Evolutionary conservation across 2,888 invertebrate species (phyloP), one percentile per base, ranked within the genome.

Genomic region (Archips xylosteana): DNA sequence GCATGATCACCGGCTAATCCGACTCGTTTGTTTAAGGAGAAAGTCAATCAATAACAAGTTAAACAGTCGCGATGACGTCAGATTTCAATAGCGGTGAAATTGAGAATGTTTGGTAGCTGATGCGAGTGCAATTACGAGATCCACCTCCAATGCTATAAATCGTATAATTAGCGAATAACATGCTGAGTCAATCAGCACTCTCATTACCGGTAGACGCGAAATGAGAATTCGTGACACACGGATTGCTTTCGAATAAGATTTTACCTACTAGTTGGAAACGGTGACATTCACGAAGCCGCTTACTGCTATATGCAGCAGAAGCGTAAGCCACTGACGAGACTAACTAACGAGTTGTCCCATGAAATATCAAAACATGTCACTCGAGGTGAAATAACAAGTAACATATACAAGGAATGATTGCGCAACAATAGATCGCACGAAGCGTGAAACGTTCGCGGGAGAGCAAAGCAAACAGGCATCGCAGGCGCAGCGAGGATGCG

Each of bases 171-270:
- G 82, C 80, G 82, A 83, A 83, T 80, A 78, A 82, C 84, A 84
- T 87, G 85, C 86, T 83, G 83, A 85, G 83, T 83, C 85, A 87
- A 86, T 89, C 87, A 87, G 83, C 81, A 84, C 81, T 82, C 85
- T 89, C 85, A 84, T 89, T 89, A 87, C 83, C 83, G 83, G 83
- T 86, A 83, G 83, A 85, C 82, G 83, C 80, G 82, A 83, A 86
- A 86, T 86, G 83, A 81, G 82, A 86, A 81, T 83, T 87, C 88
- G 89, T 87, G 87, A 87, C 83, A 82, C 85, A 86, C 86, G 86
- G 84, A 86, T 88, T 84, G 86, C 87, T 87, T 88, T 90, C 89
- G 81, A 87, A 86, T 85, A 83, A 87, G 88, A 89, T 87, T 88
- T 87, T 88, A 23, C 23, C 23, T 23, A 86, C 85, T 85, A 83